These are phyloP conservation scores for Accipiter cooperii DNA, from an alignment of 2,113 vertebrate genomes.

Conservation along the genomic window DNA sequence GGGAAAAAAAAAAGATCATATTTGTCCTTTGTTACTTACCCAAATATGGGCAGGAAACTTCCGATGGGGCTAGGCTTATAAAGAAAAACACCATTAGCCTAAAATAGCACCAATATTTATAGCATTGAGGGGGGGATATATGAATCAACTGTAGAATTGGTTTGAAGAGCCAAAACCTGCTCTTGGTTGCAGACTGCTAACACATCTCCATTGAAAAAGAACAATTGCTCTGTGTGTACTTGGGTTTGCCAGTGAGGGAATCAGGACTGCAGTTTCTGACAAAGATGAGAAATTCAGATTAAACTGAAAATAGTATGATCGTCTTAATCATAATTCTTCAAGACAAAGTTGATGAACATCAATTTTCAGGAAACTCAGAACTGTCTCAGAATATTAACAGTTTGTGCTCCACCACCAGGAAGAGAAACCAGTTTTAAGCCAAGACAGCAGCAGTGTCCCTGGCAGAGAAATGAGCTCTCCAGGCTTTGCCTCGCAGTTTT, in stretches of 20 bases:
- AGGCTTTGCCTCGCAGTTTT: neutral
- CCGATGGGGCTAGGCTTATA: neutral
- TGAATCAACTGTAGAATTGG: neutral
- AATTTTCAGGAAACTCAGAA: neutral
- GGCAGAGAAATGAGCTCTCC: neutral
- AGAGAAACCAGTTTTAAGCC: neutral
- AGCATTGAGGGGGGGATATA: neutral
- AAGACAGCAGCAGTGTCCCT: neutral
- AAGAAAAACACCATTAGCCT: neutral
- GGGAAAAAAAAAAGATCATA: neutral
- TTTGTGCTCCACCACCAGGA: neutral
- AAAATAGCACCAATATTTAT: slow-evolving; percentile 17
- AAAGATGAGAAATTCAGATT: neutral
- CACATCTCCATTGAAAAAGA: neutral
- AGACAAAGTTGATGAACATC: neutral
- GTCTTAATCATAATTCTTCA: neutral
- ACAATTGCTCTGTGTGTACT: neutral
- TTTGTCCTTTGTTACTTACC: slow-evolving; percentile 47
- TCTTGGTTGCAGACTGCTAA: neutral
- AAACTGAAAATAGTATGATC: neutral
- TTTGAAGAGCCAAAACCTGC: neutral
- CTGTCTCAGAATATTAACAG: neutral
- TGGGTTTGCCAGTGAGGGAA: neutral
- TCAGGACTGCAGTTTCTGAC: neutral
- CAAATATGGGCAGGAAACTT: slow-evolving; percentile 46